Percentiles rank a stretch among this genome's conserved stretches.
phyloP scores from a whole-genome alignment of 2,113 vertebrate species.

The Sakesphorus luctuosus region DNA sequence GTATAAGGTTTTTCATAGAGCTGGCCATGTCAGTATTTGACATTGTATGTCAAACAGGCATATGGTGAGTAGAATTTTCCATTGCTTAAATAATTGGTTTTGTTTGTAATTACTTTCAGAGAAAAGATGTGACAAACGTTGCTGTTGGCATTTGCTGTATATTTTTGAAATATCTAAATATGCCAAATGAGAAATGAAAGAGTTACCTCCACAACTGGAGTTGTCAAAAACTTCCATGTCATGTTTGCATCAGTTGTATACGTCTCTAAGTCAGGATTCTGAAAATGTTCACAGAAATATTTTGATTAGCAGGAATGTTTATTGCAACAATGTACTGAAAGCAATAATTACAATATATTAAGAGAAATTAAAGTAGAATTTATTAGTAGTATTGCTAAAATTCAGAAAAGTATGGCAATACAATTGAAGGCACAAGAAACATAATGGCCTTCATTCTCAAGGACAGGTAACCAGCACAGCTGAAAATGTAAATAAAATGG shows the following conservation, averaged over 20 bases:
- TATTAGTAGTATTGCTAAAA: neutral
- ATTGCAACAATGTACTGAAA: neutral
- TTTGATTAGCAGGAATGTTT: neutral
- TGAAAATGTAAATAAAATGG: neutral
- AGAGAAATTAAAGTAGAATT: neutral
- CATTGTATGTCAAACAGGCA: neutral
- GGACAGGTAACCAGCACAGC: neutral
- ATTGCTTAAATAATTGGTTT: neutral
- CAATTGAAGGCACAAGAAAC: neutral
- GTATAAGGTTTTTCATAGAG: neutral
- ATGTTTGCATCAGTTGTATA: neutral
- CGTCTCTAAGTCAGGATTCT: neutral
- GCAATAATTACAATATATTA: neutral
- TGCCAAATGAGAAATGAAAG: neutral
- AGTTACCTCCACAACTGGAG: neutral
- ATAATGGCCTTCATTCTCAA: neutral
- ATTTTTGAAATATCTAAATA: neutral
- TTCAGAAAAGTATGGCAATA: neutral
- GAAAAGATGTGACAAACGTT: neutral
- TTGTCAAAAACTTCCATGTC: neutral
- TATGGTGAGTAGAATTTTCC: neutral
- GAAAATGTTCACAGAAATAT: neutral
- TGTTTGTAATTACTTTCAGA: neutral
- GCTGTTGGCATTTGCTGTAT: neutral
- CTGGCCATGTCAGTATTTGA: neutral